phyloP scores from a whole-genome alignment of 2,113 vertebrate genomes.

The Callochromis pleurospilus region DNA sequence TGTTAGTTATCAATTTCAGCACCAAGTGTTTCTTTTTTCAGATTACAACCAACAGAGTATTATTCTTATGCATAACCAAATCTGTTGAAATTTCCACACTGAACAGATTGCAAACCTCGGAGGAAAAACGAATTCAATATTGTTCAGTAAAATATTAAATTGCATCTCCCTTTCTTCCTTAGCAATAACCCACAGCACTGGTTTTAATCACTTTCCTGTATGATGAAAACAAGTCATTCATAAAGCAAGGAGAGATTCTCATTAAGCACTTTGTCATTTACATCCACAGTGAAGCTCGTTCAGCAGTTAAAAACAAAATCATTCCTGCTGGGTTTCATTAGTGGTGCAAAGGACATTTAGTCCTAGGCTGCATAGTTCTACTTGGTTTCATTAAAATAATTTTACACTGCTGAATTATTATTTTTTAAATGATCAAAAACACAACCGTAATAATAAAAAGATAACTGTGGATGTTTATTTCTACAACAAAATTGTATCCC shows the following conservation, averaged over 20 bases:
- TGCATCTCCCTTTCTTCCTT: background rate
- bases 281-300: background rate
- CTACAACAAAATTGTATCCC: background rate
- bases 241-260: background rate
- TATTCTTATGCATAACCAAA: background rate
- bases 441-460: background rate
- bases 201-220: background rate
- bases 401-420: background rate
- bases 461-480: background rate
- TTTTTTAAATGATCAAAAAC: background rate
- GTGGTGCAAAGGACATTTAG: background rate
- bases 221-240: background rate
- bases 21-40: background rate
- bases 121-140: background rate
- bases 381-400: background rate
- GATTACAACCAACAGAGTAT: background rate
- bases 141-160: background rate
- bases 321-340: background rate
- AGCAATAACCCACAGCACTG: background rate
- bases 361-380: rapidly evolving
- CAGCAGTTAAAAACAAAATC: background rate
- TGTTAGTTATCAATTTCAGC: background rate
- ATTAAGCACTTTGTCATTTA: background rate
- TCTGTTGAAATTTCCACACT: background rate
- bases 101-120: background rate